Evolutionary conservation across 1,140 invertebrate genomes (phyloP).

Genomic region (Heliconius eleuchia): DNA sequence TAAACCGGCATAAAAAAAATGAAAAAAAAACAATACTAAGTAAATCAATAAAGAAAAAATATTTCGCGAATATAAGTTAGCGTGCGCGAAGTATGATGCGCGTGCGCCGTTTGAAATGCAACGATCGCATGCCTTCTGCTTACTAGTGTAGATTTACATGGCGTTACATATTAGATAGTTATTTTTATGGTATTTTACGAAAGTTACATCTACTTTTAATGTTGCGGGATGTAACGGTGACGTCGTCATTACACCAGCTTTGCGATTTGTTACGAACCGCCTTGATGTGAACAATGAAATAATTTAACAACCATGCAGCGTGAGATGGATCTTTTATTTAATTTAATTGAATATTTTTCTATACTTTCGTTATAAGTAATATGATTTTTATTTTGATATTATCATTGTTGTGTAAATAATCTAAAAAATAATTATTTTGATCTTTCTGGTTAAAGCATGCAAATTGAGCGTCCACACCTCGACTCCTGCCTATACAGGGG

Average conservation of each 20-base stretch:
- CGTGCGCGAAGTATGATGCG: slow-evolving; percentile 57
- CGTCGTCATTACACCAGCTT: slow-evolving; percentile 15
- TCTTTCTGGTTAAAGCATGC: no score
- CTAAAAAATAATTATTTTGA: no score
- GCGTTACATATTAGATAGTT: slow-evolving; percentile 51
- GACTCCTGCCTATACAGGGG: no score
- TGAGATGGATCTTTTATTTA: background rate
- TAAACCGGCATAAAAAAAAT: background rate
- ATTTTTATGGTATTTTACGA: slow-evolving; percentile 65
- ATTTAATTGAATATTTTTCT: background rate
- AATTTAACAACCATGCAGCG: background rate
- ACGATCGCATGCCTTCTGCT: slow-evolving; percentile 39
- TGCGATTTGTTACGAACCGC: slow-evolving; percentile 35
- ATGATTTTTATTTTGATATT: background rate
- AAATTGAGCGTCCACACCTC: no score
- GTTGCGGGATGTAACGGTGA: slow-evolving; percentile 45
- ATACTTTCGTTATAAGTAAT: background rate
- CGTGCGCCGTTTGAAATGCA: slow-evolving; percentile 57
- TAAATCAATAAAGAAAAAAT: slow-evolving; percentile 13
- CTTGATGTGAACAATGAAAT: slow-evolving; percentile 19
- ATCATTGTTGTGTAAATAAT: background rate
- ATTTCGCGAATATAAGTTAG: slow-evolving; percentile 40
- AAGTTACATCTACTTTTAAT: slow-evolving; percentile 49
- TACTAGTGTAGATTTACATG: slow-evolving; percentile 43
- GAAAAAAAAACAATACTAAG: slow-evolving; percentile 14